These are phyloP conservation scores for Pelecanus crispus DNA, from an alignment of 2,113 vertebrate genomes.

Conservation along the genomic window DNA sequence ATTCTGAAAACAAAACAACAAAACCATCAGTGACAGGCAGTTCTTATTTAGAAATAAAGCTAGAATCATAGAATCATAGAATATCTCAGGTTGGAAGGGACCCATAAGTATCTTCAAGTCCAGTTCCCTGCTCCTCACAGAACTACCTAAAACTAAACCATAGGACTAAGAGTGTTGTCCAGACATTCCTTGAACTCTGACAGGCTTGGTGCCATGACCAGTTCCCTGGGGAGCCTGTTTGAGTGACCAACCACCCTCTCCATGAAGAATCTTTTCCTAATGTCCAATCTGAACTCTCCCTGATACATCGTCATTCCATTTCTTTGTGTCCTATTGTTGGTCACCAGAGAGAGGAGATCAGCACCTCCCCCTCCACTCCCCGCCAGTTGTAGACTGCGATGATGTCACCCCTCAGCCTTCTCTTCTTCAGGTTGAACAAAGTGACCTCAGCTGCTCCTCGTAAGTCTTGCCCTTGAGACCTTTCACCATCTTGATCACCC, in stretches of 20 bases:
- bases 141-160: too few relatives aligned
- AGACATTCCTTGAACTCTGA: too few relatives aligned
- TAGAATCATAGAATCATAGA: neutral
- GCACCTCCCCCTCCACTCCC: neutral
- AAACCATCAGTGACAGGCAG: neutral
- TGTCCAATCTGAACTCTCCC: neutral
- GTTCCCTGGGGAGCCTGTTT: neutral
- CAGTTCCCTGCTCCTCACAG: too few relatives aligned
- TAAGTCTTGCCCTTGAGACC: too few relatives aligned
- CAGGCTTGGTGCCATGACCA: too few relatives aligned
- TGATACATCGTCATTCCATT: neutral
- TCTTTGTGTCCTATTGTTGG: neutral
- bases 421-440: too few relatives aligned
- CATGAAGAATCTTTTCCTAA: neutral
- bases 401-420: too few relatives aligned
- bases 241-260: neutral
- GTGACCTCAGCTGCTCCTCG: too few relatives aligned
- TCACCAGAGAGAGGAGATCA: neutral
- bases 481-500: too few relatives aligned
- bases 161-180: too few relatives aligned
- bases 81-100: too few relatives aligned
- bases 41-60: neutral
- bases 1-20: neutral
- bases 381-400: accelerated
- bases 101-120: too few relatives aligned